Base-by-base conservation (phyloP, 2,797 vertebrate genomes). In the Semaprochilodus insignis region DNA sequence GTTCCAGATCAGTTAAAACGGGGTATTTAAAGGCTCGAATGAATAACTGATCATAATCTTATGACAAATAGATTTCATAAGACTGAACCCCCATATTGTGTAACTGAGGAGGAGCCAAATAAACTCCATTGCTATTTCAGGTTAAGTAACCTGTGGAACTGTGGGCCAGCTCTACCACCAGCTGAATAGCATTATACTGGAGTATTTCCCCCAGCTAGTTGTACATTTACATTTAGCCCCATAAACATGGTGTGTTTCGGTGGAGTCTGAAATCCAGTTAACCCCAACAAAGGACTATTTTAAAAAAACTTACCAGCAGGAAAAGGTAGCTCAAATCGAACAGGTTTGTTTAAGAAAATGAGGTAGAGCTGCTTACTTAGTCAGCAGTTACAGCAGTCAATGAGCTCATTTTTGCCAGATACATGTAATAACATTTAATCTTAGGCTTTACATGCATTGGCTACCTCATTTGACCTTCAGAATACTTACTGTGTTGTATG, bases 251-350 rank as follows among this genome's bases (percentile, higher is more conserved):
- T 7, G n/a, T 72, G 44, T 63, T 51, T n/a, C 2, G 17, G 5
- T 4, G 21, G 65, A 2, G n/a, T 19, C 17, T 40, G 21, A 19
- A 57, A 17, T 2, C 13, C 6, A 21, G 19, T 57, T 57, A 69
- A 77, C 40, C 36, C 34, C 62, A 27, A 5, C n/a, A 55, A 40
- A 11, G 51, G 52, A 16, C 7, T 23, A 36, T 44, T 69, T 70
- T 71, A 6, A 6, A 52, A 57, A 74, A n/a, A 55, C 40, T 55
- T 19, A 74, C 71, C 23, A 70, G 52, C 36, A 76, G 73, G 44
- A 77, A 71, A 82, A 82, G 14, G 11, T 11, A 34, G 7, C 23
- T 25, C 51, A 36, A 23, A 62, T 13, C 2, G 25, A 34, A 66
- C 4, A 23, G 15, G 34, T n/a, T n/a, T 60, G 23, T 48, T 80